Percentiles rank a stretch among this genome's conserved stretches.
phyloP scores from a whole-genome alignment of 2,113 vertebrate genomes.

The Nothobranchius furzeri region DNA sequence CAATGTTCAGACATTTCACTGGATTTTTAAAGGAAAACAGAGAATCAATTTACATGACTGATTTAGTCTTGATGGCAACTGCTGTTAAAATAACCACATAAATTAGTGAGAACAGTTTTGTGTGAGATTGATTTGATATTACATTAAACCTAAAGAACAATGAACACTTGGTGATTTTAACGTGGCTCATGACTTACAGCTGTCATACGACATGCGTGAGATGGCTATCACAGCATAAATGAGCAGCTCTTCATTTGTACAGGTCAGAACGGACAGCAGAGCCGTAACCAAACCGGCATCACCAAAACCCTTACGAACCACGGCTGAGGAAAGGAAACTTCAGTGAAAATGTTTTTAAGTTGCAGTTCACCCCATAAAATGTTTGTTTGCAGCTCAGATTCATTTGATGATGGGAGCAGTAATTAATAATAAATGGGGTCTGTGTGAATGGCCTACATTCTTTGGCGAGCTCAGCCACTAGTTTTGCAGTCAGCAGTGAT shows the following conservation, averaged over 20 bases:
- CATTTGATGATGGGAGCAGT: too few relatives aligned
- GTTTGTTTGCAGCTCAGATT: too few relatives aligned
- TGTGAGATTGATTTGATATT: neutral
- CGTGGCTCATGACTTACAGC: conserved; percentile 69
- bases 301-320: conserved; percentile 81
- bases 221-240: conserved; percentile 80
- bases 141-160: neutral
- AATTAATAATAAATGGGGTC: neutral
- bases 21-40: too few relatives aligned
- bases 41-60: too few relatives aligned
- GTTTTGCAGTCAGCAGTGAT: conserved; percentile 75
- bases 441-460: conserved; percentile 72
- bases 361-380: too few relatives aligned
- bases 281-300: conserved; percentile 79
- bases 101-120: too few relatives aligned
- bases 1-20: neutral
- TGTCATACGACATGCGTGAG: conserved; percentile 82
- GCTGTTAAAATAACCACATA: too few relatives aligned
- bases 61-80: too few relatives aligned
- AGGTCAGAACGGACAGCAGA: conserved; percentile 82
- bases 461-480: conserved; percentile 85
- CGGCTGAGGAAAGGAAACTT: conserved; percentile 68
- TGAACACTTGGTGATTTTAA: neutral
- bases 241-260: conserved; percentile 82
- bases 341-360: too few relatives aligned